Base-by-base conservation (phyloP, 2,888 invertebrate species). In the Lycaena phlaeas region DNA sequence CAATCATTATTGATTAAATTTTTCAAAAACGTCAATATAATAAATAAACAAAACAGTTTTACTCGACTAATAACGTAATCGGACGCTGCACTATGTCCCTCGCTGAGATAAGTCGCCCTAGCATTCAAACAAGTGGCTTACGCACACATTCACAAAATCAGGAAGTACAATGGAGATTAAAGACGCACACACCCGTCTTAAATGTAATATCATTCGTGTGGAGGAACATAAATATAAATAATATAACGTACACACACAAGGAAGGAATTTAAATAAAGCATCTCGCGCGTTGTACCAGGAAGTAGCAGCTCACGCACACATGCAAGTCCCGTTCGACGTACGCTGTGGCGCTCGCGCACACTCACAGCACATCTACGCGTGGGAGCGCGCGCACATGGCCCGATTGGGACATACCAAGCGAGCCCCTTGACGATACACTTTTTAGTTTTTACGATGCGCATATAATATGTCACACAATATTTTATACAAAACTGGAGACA, bases 101-200 rank as follows among this genome's bases (percentile, higher is more conserved):
- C 70, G 58, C 72, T 61, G 74, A 78, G 81, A 81, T 79, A 81
- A 79, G 79, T 76, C 73, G 75, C 81, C 84, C 82, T 72, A 77
- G 68, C 79, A 79, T 78, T 79, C 79, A 73, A 82, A 82, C 84
- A 84, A 82, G 82, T 84, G 82, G 76, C 74, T 76, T 71, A 81
- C 82, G 43, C 82, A 79, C 81, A 82, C 81, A 29, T 27, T 47
- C 56, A 46, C 53, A 63, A 61, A 61, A 78, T 79, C 78, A 84
- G 84, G 84, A 84, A 84, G 82, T 82, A 82, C 79, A 82, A 82
- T 78, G 68, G 73, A 79, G 79, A 81, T 79, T 78, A 79, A 78
- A 81, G 34, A 34, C 34, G 72, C 69, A 73, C 67, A 65, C 76
- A 76, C 73, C 71, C 69, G 63, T 60, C 61, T 61, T 64, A 71